These are phyloP conservation scores for Leptonema lineaticorne DNA, from an alignment of 1,140 invertebrate species.

Conservation along the genomic window DNA sequence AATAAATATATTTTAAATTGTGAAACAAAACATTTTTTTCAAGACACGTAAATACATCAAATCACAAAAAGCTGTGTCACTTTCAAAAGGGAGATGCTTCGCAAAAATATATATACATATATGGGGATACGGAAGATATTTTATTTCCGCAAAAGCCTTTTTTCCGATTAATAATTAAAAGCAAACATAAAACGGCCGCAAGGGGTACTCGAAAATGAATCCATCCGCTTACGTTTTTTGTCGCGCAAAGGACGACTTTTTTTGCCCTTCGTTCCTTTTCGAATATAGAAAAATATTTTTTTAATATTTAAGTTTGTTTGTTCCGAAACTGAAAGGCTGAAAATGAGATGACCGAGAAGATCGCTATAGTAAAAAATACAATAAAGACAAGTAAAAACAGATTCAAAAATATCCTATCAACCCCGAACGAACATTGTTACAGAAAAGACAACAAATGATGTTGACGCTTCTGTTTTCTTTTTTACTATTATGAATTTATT, in stretches of 20 bases:
- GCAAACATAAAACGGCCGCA: not conserved
- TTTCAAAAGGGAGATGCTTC: too few relatives aligned
- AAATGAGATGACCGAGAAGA: not conserved
- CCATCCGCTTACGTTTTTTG: too few relatives aligned
- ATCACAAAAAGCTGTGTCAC: not conserved
- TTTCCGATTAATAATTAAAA: not conserved
- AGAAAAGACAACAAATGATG: not conserved
- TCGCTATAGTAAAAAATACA: too few relatives aligned
- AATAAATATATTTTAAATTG: too few relatives aligned
- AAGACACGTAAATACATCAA: too few relatives aligned
- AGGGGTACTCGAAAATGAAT: not conserved
- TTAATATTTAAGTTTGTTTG: constrained; percentile 4
- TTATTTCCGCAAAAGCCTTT: not conserved
- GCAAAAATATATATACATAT: not conserved
- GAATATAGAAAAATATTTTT: not conserved
- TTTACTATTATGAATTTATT: too few relatives aligned
- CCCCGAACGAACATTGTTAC: constrained; percentile 4
- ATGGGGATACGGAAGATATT: too few relatives aligned
- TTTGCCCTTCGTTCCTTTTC: not conserved
- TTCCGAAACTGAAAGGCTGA: not conserved
- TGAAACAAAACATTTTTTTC: too few relatives aligned
- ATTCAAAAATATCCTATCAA: constrained; percentile 3
- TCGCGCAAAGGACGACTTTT: too few relatives aligned
- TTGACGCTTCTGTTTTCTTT: not conserved
- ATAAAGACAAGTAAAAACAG: constrained; percentile 15